Evolutionary conservation across 2,113 vertebrate genomes (phyloP), one percentile per base, ranked within the genome.

Genomic region (Dolichallabes microphthalmus): DNA sequence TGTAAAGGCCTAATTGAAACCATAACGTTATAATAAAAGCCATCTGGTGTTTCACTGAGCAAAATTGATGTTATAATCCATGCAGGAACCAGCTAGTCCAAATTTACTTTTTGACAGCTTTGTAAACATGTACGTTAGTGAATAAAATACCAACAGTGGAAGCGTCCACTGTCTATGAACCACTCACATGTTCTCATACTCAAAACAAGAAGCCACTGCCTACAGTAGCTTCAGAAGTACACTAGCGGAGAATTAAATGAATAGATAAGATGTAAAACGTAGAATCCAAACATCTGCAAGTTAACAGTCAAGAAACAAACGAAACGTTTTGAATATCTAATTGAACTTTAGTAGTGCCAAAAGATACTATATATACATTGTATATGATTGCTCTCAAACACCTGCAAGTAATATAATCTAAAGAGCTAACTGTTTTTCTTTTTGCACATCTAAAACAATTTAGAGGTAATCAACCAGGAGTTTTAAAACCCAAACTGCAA

Each of bases 41-140:
- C 82, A 80, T 86, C 61, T 78, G 73, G 66, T 57, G 32, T 52
- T 71, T 76, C 39, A 75, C 60, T 39, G 39, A 39, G 80, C 12
- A 79, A 74, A 80, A 68, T 68, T 25, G 63, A 82, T 76, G 27
- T 87, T 88, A 78, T 52, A 11, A 80, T 45, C 83, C 55, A 50
- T 30, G 53, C 27, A 53, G 82, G 25, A 81, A 61, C 25, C 7
- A 19, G 52, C 19, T 53, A 76, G 27, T 74, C 52, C 69, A 76
- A 60, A 78, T 74, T 58, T 85, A 32, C 39, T 64, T 30, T 64
- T 57, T 73, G 64, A 57, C 20, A 73, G 55, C 35, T 35, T 58
- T 35, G 13, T 68, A 32, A 30, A 76, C 32, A 63, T 57, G 53
- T 11, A 15, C 25, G 68, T 85, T 27, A 82, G 61, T 69, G 61